Evolutionary conservation across 2,888 invertebrate genomes (phyloP).

Genomic region (Tenodera sinensis): DNA sequence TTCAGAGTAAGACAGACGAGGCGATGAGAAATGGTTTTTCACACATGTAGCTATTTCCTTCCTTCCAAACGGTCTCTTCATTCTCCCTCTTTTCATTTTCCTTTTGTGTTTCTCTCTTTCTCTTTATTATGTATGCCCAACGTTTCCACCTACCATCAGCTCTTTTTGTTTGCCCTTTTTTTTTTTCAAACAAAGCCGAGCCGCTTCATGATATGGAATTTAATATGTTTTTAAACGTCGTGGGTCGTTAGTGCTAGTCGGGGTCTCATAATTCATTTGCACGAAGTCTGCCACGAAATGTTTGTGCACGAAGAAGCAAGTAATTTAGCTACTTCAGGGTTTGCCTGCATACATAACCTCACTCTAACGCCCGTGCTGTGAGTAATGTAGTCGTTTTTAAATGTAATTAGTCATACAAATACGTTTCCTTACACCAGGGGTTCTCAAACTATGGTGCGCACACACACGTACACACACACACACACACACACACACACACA

Average conservation of each 20-base stretch:
- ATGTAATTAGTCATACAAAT: not conserved
- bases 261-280: slow-evolving; percentile 11
- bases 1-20: not conserved
- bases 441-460: not conserved
- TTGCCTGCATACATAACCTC: not conserved
- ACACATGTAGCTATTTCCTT: not conserved
- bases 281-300: not conserved
- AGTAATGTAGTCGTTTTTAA: not conserved
- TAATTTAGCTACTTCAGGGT: not conserved
- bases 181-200: not conserved
- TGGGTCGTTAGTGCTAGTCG: slow-evolving; percentile 12
- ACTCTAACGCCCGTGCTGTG: not conserved
- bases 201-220: slow-evolving; percentile 1
- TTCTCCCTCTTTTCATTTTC: not conserved
- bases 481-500: too few relatives aligned
- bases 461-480: too few relatives aligned
- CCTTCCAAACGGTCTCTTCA: not conserved
- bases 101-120: not conserved
- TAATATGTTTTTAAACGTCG: slow-evolving; percentile 21
- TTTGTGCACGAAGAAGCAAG: not conserved
- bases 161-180: not conserved
- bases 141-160: not conserved
- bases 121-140: not conserved
- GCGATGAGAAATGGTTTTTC: slow-evolving; percentile 2
- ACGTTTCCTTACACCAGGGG: not conserved